Base-by-base conservation (phyloP, 1,140 invertebrate species). In the Zaprionus inermis region DNA sequence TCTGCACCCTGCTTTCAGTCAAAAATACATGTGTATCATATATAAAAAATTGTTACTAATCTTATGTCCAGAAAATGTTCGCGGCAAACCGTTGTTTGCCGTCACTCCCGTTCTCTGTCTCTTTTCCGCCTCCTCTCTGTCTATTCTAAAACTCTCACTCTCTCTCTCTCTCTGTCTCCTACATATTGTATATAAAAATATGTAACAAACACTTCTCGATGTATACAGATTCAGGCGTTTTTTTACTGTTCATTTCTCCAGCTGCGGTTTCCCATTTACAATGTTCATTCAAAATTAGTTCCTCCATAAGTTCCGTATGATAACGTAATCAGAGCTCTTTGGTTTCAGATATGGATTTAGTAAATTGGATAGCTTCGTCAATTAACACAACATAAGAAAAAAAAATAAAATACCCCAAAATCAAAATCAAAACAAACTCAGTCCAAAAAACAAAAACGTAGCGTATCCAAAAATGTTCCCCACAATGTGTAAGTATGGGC, bases 321-420 rank as follows among this genome's bases (percentile, higher is more conserved):
- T 89, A 89, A 89, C 84, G 84, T 84, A 81, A 89, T 90, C 75
- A 89, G 84, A 89, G 72, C 85, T 89, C 51, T 89, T 89, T 89
- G 84, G 84, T 89, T 89, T 89, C 84, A 89, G 84, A 89, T 89
- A 72, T 89, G 84, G 84, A 49, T 49, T 49, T 89, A 73, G 78
- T 34, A 83, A 72, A 72, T 77, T 89, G 84, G 85, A 84, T 75
- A 84, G 84, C 78, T 73, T 75, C 68, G 61, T 22, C 44, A 66
- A 76, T 74, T 66, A 76, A 60, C 68, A 72, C 16, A 69, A 22
- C 44, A 59, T 36, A 78, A 54, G 54, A 57, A 64, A 61, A 18
- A 4, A 49, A 57, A 55, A 68, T 46, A 10, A 38, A 60, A 49
- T 28, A 28, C 3, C 24, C 24, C 34, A 56, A 49, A 70, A 72